phyloP scores from a whole-genome alignment of 1,140 invertebrate genomes.

The Latrodectus geometricus region DNA sequence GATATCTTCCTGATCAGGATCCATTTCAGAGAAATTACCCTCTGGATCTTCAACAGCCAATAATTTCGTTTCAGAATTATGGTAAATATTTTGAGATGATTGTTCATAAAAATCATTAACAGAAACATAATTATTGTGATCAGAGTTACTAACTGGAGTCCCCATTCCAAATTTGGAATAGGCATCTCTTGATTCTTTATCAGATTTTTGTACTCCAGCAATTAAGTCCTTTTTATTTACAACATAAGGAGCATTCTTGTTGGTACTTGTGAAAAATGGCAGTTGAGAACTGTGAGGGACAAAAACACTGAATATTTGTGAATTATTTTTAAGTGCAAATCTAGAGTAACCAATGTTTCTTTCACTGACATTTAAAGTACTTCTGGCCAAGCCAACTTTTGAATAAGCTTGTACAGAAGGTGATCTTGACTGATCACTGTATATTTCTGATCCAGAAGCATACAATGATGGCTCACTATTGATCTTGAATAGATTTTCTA shows the following conservation, averaged over 20 bases:
- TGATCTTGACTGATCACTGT: background rate
- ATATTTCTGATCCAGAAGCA: background rate
- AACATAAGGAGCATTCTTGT: background rate
- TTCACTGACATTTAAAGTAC: background rate
- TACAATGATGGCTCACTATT: slow-evolving; percentile 38
- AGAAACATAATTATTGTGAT: background rate
- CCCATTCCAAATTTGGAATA: background rate
- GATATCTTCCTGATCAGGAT: background rate
- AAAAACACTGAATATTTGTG: background rate
- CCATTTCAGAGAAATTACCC: too few relatives aligned
- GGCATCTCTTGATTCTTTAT: background rate
- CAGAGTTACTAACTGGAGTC: background rate
- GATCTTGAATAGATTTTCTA: background rate
- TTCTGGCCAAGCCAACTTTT: slow-evolving; percentile 45
- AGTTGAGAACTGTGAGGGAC: background rate
- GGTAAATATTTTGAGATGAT: too few relatives aligned
- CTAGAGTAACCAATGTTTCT: slow-evolving; percentile 24
- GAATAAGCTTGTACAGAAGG: slow-evolving; percentile 20
- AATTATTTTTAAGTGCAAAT: background rate
- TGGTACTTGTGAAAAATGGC: background rate
- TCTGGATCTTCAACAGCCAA: background rate
- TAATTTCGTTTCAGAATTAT: background rate
- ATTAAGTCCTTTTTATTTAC: background rate
- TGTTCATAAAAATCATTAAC: background rate
- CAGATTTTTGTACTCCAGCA: background rate